Percentiles rank a stretch among this genome's conserved stretches.
Evolutionary conservation across 2,888 invertebrate species (phyloP).

Genomic region (Philopedon plagiatum): DNA sequence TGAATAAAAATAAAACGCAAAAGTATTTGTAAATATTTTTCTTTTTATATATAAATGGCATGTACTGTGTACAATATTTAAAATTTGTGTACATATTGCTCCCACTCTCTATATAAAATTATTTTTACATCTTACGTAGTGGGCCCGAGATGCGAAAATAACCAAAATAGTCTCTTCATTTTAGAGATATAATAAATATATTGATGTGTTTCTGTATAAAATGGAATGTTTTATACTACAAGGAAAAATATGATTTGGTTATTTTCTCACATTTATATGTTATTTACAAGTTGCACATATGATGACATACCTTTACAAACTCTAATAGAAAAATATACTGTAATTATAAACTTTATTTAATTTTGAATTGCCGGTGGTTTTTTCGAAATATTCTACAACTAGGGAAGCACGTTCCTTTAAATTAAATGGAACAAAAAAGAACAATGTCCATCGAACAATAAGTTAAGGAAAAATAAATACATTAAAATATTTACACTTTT

Average conservation of each 20-base stretch:
- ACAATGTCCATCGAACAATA: slow-evolving; percentile 27
- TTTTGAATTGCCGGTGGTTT: slow-evolving; percentile 45
- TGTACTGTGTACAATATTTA: slow-evolving; percentile 63
- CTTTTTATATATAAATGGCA: slow-evolving; percentile 52
- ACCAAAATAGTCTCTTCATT: slow-evolving; percentile 57
- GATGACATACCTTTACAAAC: slow-evolving; percentile 66
- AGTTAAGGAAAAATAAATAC: slow-evolving; percentile 32
- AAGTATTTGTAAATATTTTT: slow-evolving; percentile 43
- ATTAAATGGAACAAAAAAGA: slow-evolving; percentile 13
- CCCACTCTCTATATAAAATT: slow-evolving; percentile 61
- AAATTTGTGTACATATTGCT: slow-evolving; percentile 63
- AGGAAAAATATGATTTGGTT: slow-evolving; percentile 62
- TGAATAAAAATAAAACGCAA: slow-evolving; percentile 4
- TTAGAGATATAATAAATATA: slow-evolving; percentile 14
- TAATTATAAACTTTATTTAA: slow-evolving; percentile 35
- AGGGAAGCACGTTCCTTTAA: slow-evolving; percentile 51
- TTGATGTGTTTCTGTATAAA: slow-evolving; percentile 61
- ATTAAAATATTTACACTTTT: slow-evolving; percentile 35
- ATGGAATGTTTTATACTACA: slow-evolving; percentile 66
- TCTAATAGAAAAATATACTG: slow-evolving; percentile 52
- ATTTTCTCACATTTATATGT: slow-evolving; percentile 63
- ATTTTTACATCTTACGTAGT: slow-evolving; percentile 60
- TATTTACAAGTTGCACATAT: slow-evolving; percentile 64
- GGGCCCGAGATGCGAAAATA: slow-evolving; percentile 64
- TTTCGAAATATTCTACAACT: slow-evolving; percentile 46